Percentiles rank a stretch among this genome's conserved stretches.
Conservation (phyloP, 2,888 invertebrate genomes). For the Mesorhabditis belari region DNA sequence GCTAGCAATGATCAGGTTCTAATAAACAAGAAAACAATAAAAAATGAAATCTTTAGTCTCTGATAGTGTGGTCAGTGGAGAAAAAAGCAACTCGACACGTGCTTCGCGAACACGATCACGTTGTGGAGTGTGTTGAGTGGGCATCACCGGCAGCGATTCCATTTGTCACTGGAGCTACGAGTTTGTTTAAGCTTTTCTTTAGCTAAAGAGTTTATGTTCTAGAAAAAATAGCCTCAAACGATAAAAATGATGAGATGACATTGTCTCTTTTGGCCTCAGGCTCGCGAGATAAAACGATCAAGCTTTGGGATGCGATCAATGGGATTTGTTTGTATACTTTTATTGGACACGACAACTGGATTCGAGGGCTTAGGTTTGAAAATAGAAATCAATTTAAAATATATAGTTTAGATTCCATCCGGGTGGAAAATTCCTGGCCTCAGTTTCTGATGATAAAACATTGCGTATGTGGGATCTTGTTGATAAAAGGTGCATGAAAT, state of each 20-base stretch:
- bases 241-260: too few relatives aligned
- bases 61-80: conserved; percentile 87
- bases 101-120: conserved; percentile 92
- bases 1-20: neutral
- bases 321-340: neutral
- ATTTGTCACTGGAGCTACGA: too few relatives aligned
- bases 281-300: neutral
- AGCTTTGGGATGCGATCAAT: neutral
- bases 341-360: neutral
- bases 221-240: too few relatives aligned
- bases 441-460: conserved; percentile 28
- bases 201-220: too few relatives aligned
- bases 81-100: conserved; percentile 91
- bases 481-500: neutral
- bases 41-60: conserved; percentile 60
- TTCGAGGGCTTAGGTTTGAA: too few relatives aligned
- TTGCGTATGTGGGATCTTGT: neutral
- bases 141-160: conserved; percentile 81
- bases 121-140: conserved; percentile 95
- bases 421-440: neutral
- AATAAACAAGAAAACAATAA: too few relatives aligned
- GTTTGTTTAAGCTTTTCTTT: too few relatives aligned
- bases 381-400: too few relatives aligned
- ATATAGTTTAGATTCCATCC: neutral
- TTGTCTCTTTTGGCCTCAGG: too few relatives aligned